Evolutionary conservation across 2,888 invertebrate species (phyloP).

Genomic region (Plemyria rubiginata): DNA sequence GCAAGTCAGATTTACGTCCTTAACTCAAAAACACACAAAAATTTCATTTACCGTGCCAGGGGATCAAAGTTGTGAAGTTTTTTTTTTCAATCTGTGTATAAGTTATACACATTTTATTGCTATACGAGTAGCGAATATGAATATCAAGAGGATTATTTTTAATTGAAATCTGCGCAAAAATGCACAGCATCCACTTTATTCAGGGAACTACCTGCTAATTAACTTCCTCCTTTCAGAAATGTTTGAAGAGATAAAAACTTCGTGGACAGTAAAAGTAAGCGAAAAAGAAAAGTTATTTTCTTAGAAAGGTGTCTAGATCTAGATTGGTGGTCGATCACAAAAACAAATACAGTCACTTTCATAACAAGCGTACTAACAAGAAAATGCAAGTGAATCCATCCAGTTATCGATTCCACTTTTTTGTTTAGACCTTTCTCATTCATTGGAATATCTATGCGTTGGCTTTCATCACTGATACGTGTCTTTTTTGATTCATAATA

Average conservation of each 20-base stretch:
- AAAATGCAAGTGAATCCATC: conserved; percentile 35
- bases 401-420: conserved; percentile 28
- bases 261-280: conserved; percentile 7
- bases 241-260: neutral
- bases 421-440: conserved; percentile 26
- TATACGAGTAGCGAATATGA: no score
- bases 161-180: no score
- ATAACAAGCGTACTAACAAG: conserved; percentile 35
- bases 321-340: conserved; percentile 20
- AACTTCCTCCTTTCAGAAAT: neutral
- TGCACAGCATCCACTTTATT: no score
- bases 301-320: conserved; percentile 22
- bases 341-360: conserved; percentile 32
- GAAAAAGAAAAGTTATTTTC: conserved; percentile 26
- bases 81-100: no score
- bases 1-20: neutral
- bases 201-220: neutral
- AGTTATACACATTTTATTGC: no score
- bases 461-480: neutral
- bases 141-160: no score
- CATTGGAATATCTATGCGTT: conserved; percentile 1
- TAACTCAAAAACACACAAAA: no score
- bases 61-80: no score
- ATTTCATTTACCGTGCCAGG: no score
- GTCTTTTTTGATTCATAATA: no score